Conservation (phyloP, 2,113 vertebrate genomes). For the Cebidichthys violaceus region DNA sequence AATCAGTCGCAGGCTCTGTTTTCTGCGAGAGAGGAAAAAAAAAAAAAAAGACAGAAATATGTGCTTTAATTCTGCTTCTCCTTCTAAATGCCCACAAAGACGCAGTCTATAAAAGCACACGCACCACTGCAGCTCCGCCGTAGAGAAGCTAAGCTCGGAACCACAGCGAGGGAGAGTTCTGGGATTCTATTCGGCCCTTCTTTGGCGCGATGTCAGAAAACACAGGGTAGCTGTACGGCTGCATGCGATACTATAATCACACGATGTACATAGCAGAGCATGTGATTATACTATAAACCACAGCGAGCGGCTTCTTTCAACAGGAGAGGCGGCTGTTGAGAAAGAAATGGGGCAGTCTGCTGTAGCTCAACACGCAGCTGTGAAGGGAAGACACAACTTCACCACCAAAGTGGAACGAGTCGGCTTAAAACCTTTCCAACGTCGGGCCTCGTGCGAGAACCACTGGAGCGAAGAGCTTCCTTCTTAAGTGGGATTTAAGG, state of each 20-base stretch:
- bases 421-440: not conserved
- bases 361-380: not conserved
- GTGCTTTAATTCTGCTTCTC: slow-evolving; percentile 25
- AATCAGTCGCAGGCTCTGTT: slow-evolving; percentile 28
- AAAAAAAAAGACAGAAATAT: slow-evolving; percentile 43
- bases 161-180: slow-evolving; percentile 23
- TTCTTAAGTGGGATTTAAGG: no score
- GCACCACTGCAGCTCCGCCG: not conserved
- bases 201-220: slow-evolving; percentile 46
- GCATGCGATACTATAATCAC: slow-evolving; percentile 71
- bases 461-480: no score
- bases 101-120: not conserved
- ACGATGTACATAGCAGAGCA: slow-evolving; percentile 44
- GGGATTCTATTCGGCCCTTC: slow-evolving; percentile 41
- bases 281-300: slow-evolving; percentile 59
- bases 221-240: slow-evolving; percentile 23
- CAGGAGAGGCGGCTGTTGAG: slow-evolving; percentile 25
- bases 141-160: slow-evolving; percentile 13
- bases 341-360: slow-evolving; percentile 5
- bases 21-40: slow-evolving; percentile 11
- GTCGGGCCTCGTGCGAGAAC: no score
- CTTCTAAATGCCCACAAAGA: slow-evolving; percentile 15
- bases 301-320: slow-evolving; percentile 54
- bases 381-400: not conserved
- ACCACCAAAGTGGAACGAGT: not conserved